Conservation (phyloP, 1,140 invertebrate genomes). For the Parapsyche elsis region DNA sequence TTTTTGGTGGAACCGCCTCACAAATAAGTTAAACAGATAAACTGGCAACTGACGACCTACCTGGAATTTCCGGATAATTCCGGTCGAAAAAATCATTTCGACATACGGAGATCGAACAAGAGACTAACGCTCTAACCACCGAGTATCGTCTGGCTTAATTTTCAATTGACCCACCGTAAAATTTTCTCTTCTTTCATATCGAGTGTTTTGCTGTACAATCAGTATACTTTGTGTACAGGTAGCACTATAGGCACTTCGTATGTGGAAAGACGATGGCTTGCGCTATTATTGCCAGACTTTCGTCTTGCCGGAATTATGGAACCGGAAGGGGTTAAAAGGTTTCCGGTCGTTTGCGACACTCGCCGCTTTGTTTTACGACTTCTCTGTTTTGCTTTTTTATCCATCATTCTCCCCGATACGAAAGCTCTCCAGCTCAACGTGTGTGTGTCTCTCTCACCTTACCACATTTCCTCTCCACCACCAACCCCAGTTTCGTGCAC, state of each 20-base stretch:
- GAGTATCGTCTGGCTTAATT: no score
- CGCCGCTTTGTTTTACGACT: slow-evolving; percentile 42
- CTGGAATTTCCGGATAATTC: no score
- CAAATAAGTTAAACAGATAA: no score
- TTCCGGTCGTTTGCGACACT: slow-evolving; percentile 52
- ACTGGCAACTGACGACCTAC: no score
- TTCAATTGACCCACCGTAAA: no score
- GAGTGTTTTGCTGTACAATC: not conserved
- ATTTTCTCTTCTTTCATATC: no score
- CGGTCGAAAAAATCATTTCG: no score
- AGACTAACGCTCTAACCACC: no score
- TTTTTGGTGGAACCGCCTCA: no score
- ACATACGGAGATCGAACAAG: no score
- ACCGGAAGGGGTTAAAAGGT: slow-evolving; percentile 49
- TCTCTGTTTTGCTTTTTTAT: slow-evolving; percentile 32
- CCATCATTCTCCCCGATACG: not conserved
- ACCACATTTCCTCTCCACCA: not conserved
- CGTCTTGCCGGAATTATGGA: slow-evolving; percentile 8
- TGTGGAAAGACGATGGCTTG: not conserved
- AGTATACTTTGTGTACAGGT: not conserved
- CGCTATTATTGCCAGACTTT: not conserved
- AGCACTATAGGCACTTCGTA: not conserved
- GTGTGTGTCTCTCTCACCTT: not conserved
- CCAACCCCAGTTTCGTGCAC: not conserved
- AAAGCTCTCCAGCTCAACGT: not conserved